Evolutionary conservation across 2,797 vertebrate genomes (phyloP).

Genomic region (Anniella stebbinsi): DNA sequence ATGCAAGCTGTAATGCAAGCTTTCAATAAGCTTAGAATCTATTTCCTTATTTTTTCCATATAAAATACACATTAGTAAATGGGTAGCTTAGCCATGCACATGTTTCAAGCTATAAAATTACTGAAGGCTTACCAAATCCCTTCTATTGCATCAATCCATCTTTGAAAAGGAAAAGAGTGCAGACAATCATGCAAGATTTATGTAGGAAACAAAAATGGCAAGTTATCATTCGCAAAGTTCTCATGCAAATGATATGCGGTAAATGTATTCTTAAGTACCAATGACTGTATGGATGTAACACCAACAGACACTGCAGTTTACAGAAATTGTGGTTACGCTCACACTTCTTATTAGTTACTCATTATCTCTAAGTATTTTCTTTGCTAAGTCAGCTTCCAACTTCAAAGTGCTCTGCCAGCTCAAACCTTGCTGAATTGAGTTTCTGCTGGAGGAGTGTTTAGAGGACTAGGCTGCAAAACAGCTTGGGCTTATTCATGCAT

Average conservation of each 20-base stretch:
- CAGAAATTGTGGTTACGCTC: conserved; percentile 39
- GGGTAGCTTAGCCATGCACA: conserved; percentile 16
- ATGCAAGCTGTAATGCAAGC: background rate
- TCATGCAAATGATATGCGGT: conserved; percentile 36
- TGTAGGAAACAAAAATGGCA: conserved; percentile 12
- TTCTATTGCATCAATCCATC: conserved; percentile 16
- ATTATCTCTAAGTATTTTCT: conserved; percentile 35
- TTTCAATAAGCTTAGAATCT: background rate
- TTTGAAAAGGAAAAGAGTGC: conserved; percentile 15
- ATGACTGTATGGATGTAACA: background rate
- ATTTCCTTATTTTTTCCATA: conserved; percentile 13
- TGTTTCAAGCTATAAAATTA: conserved; percentile 23
- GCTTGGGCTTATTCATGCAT: background rate
- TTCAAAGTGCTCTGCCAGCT: conserved; percentile 2
- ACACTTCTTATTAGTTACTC: conserved; percentile 46
- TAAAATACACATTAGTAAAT: conserved; percentile 36
- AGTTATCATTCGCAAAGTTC: conserved; percentile 29
- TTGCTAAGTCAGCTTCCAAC: conserved; percentile 19
- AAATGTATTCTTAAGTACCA: conserved; percentile 48
- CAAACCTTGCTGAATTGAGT: background rate
- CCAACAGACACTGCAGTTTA: background rate
- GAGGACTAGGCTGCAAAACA: background rate
- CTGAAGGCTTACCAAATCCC: background rate
- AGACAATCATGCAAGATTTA: conserved; percentile 42
- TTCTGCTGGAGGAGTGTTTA: background rate